Evolutionary conservation across 2,888 invertebrate species (phyloP), one percentile per base, ranked within the genome.

Genomic region (Tuberolachnus salignus): DNA sequence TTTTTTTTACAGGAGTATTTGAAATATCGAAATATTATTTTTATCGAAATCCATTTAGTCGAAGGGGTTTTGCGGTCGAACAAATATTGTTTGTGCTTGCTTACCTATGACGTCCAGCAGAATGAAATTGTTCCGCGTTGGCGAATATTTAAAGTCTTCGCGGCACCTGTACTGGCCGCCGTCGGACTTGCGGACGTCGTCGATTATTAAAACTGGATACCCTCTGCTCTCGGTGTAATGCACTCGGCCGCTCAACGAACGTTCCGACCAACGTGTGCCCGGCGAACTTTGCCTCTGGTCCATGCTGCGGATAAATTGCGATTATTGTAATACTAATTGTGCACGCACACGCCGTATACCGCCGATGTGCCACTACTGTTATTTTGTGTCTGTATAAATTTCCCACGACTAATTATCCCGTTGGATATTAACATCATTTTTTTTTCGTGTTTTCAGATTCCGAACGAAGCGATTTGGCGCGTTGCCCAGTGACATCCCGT

Each of bases 51-150:
- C n/a, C n/a, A n/a, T n/a, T n/a, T n/a, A n/a, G n/a, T n/a, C n/a
- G n/a, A n/a, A n/a, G n/a, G n/a, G n/a, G n/a, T n/a, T n/a, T n/a
- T n/a, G n/a, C n/a, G n/a, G n/a, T n/a, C n/a, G n/a, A n/a, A n/a
- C n/a, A n/a, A n/a, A n/a, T n/a, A n/a, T n/a, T n/a, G n/a, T n/a
- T n/a, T n/a, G n/a, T n/a, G n/a, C n/a, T n/a, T n/a, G 49, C 69
- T 69, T n/a, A 78, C 78, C 42, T 49, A 78, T 69, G 9, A 78
- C 9, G 34, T 78, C 59, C 6, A 78, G 69, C 13, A 49, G 13
- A 21, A 78, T 61, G n/a, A 69, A 78, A n/a, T 78, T 78, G 69
- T 78, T 78, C 6, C 59, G 67, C 10, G 78, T 78, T 3, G 78
- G 78, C 21, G 78, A 59, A 26, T 78, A 78, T n/a, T 78, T 69